Evolutionary conservation across 1,140 invertebrate genomes (phyloP), one percentile per base, ranked within the genome.

Genomic region (Dreissena polymorpha): DNA sequence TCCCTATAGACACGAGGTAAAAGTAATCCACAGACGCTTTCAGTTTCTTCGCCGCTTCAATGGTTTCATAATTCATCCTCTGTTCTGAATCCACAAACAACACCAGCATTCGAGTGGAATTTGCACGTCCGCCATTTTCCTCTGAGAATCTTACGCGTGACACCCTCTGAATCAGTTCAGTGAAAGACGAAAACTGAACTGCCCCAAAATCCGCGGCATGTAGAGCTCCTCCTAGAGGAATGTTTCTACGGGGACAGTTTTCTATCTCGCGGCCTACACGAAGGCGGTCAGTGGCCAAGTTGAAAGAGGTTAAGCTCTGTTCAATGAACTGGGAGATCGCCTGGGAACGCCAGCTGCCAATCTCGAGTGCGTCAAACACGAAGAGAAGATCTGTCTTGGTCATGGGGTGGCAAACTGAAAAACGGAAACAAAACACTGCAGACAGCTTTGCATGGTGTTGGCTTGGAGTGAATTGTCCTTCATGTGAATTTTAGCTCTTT

Each of bases 351-450:
- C 55, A 60, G 0, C 71, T 49, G 23, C 88, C 88, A 25, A 89
- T 64, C 14, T 75, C 78, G 12, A 79, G 63, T 14, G 86, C 72
- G 71, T 91, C 87, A 74, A 85, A 90, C 12, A 90, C 85, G 71
- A 90, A 90, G 8, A 91, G 60, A 21, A 89, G 76, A 69, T 90
- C 89, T n/a, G 84, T 84, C n/a, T 72, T 57, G 25, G 39, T 72
- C 21, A 73, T 72, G 3, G 74, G 76, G 18, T 84, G 82, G 57
- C 86, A 87, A 23, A 81, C 87, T 87, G 80, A 18, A 86, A 85
- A 74, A 21, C 8, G 8, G 2, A 39, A 39, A 39, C 39, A 39
- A 39, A 39, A 39, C 39, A 5, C 39, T 39, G 2, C 39, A 8
- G 39, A 39, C 39, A 39, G 8, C 39, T 39, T 39, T 39, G 39